phyloP scores from a whole-genome alignment of 2,113 vertebrate species.

The Ameiurus melas region DNA sequence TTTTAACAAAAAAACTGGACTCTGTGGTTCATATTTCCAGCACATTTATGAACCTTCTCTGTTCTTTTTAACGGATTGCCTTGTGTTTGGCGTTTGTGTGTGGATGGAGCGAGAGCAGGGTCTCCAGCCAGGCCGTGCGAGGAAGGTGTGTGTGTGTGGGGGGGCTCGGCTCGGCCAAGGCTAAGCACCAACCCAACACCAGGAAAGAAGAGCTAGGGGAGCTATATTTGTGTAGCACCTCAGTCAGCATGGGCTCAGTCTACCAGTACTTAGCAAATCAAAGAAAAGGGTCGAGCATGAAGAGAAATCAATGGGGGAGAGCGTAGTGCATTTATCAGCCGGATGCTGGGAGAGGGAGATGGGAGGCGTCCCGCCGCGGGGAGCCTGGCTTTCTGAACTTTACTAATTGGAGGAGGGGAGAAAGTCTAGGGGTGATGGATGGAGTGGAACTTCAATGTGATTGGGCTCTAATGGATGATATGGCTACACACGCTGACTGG shows the following conservation, averaged over 20 bases:
- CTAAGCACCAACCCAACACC: conserved; percentile 51
- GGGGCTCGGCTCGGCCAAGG: neutral
- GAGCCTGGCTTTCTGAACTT: conserved; percentile 54
- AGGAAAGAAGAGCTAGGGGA: conserved; percentile 21
- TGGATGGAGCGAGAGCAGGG: conserved; percentile 64
- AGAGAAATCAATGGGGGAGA: conserved; percentile 69
- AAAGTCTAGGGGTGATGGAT: conserved; percentile 55
- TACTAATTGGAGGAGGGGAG: conserved; percentile 50
- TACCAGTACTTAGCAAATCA: conserved; percentile 70
- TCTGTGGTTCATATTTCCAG: conserved; percentile 20
- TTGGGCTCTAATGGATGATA: conserved; percentile 60
- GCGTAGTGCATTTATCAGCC: conserved; percentile 64
- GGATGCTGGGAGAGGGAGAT: conserved; percentile 59
- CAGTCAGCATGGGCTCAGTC: conserved; percentile 53
- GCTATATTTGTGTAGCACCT: conserved; percentile 47
- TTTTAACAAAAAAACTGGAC: too few relatives aligned
- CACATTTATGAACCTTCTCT: conserved; percentile 32
- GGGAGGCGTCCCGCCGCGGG: conserved; percentile 51
- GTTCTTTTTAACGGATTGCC: neutral
- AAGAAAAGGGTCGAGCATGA: conserved; percentile 60
- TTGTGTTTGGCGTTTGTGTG: conserved; percentile 39
- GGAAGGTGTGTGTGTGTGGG: neutral
- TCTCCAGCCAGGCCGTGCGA: conserved; percentile 59
- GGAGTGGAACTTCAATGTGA: conserved; percentile 47
- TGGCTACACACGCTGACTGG: conserved; percentile 37